These are phyloP conservation scores for Trinectes maculatus DNA, from an alignment of 2,113 vertebrate genomes.

Conservation along the genomic window DNA sequence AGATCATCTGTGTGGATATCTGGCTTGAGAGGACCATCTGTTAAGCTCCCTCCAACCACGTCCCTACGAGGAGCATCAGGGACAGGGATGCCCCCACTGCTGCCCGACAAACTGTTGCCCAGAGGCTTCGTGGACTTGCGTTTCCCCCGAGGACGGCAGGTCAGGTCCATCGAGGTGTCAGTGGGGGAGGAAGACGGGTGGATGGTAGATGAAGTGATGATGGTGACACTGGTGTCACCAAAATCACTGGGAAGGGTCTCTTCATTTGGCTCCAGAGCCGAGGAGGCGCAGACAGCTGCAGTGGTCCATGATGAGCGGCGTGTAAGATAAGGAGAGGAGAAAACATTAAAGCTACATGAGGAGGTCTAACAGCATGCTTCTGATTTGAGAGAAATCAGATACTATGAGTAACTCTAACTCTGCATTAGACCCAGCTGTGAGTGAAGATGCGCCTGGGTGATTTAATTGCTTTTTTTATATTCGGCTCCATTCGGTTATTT, in stretches of 20 bases:
- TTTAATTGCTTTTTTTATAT: too few species aligned
- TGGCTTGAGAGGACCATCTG: constrained; percentile 42
- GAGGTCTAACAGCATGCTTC: too few species aligned
- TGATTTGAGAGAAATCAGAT: too few species aligned
- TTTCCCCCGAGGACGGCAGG: constrained; percentile 49
- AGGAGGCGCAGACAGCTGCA: background rate
- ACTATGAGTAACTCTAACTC: too few species aligned
- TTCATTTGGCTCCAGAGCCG: constrained; percentile 52
- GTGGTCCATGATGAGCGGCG: background rate
- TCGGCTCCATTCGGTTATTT: too few species aligned
- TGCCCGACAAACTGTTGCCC: background rate
- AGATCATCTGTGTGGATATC: constrained; percentile 41
- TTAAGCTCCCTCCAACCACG: background rate
- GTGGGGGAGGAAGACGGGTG: constrained; percentile 22
- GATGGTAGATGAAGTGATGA: constrained; percentile 2
- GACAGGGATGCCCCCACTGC: background rate
- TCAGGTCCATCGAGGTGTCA: constrained; percentile 58
- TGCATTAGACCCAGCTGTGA: too few species aligned
- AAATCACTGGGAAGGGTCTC: constrained; percentile 29
- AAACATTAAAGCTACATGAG: background rate
- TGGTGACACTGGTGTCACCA: constrained; percentile 15
- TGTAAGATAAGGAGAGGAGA: background rate
- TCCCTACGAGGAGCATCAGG: constrained; percentile 11
- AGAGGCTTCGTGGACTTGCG: constrained; percentile 36
- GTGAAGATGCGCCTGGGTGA: too few species aligned